These are phyloP conservation scores for Tinamus guttatus DNA, from an alignment of 2,113 vertebrate genomes.

Conservation along the genomic window DNA sequence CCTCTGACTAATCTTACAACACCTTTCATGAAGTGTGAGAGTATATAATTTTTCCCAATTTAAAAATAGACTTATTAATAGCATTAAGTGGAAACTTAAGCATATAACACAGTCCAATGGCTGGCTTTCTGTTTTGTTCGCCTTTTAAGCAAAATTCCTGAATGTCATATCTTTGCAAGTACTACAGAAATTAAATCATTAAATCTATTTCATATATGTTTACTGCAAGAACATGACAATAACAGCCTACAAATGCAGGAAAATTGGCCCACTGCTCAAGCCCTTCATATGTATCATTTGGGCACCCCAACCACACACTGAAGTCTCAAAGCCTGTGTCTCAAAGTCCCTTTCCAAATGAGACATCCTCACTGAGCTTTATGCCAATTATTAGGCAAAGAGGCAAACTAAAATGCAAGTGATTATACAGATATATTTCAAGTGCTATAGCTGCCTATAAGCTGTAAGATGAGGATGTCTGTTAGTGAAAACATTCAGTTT, in stretches of 20 bases:
- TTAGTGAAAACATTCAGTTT: background rate
- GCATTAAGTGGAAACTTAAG: constrained; percentile 24
- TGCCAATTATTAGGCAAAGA: background rate
- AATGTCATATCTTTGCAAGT: background rate
- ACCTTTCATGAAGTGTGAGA: background rate
- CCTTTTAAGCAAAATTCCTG: background rate
- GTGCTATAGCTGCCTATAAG: background rate
- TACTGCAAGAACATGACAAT: background rate
- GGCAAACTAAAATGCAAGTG: background rate
- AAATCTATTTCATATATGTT: constrained; percentile 6
- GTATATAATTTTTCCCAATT: background rate
- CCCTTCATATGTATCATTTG: background rate
- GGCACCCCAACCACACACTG: background rate
- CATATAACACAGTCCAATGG: background rate
- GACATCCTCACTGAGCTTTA: background rate
- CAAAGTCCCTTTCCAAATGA: background rate
- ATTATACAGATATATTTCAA: background rate
- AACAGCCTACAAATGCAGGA: background rate
- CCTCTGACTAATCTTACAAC: background rate
- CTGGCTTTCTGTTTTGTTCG: background rate
- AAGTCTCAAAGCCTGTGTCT: background rate
- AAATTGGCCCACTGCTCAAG: background rate
- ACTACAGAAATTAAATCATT: constrained; percentile 14
- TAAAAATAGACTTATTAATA: background rate
- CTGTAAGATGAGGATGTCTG: background rate